Evolutionary conservation across 2,113 vertebrate species (phyloP), one percentile per base, ranked within the genome.

Genomic region (Vulpes lagopus): DNA sequence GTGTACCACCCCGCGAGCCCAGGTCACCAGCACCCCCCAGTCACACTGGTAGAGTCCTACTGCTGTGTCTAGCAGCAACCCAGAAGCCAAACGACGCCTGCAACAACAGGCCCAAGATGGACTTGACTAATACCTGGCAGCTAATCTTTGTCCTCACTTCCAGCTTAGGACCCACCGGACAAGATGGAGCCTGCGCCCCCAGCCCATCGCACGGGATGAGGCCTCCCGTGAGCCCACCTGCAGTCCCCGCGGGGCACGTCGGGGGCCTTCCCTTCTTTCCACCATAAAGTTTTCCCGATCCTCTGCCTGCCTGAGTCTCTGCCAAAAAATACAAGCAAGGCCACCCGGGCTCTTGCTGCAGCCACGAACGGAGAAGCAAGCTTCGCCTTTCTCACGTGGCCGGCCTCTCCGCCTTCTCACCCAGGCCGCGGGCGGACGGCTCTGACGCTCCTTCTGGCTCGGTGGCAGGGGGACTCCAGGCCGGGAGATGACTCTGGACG

Each of bases 291-390:
- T 1, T 5, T 4, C 23, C n/a, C 1, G 0, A 16, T 9, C 19
- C 25, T 27, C 10, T 3, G 15, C 30, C 53, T 7, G 14, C 73
- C 73, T 3, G 43, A 7, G 73, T 6, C 23, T 7, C 19, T 3
- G 51, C 22, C 35, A 2, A 7, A 60, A 14, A 60, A 14, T 1
- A 27, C 3, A 1, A 16, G 27, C 4, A 12, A 8, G 1, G 53
- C 11, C 0, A 32, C 27, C 11, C 0, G 4, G 1, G 4, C 43
- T 17, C 35, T 4, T 0, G 62, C 53, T 20, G 2, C 0, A 1
- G 22, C 6, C 19, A 10, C 76, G 8, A 9, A 23, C 8, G 25
- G 10, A 15, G 2, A 32, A 38, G 11, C 0, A 27, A 38, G 16
- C 49, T 35, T 3, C 32, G 2, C 87, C 35, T 2, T 15, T 25